Evolutionary conservation across 2,797 vertebrate species (phyloP).

Genomic region (Pagetopsis macropterus): DNA sequence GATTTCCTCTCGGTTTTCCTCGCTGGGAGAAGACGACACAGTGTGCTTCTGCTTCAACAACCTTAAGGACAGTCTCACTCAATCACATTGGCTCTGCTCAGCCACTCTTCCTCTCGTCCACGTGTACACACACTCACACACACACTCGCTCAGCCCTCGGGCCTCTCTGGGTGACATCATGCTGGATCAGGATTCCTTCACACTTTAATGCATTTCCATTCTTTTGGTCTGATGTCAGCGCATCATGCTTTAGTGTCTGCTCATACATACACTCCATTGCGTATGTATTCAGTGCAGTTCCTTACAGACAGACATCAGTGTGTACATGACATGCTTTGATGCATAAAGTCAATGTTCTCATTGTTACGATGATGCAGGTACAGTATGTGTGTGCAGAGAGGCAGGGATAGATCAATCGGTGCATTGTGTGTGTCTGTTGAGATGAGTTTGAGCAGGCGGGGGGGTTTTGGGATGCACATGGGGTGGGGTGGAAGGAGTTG

Average conservation of each 20-base stretch:
- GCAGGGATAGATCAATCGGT: constrained; percentile 48
- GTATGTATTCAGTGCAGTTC: constrained; percentile 78
- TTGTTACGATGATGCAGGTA: constrained; percentile 33
- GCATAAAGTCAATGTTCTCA: constrained; percentile 61
- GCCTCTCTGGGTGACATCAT: constrained; percentile 69
- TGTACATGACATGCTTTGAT: constrained; percentile 76
- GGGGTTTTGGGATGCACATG: constrained; percentile 72
- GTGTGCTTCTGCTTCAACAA: constrained; percentile 47
- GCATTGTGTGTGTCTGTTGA: constrained; percentile 66
- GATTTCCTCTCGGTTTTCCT: constrained; percentile 30
- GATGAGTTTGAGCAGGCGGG: constrained; percentile 77
- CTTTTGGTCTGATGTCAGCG: constrained; percentile 72
- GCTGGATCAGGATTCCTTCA: constrained; percentile 68
- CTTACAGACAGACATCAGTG: constrained; percentile 75
- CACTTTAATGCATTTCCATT: constrained; percentile 71
- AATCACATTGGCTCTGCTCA: constrained; percentile 49
- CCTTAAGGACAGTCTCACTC: constrained; percentile 40
- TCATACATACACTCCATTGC: constrained; percentile 75
- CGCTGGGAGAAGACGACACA: constrained; percentile 32
- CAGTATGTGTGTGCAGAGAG: constrained; percentile 38
- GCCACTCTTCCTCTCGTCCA: constrained; percentile 25
- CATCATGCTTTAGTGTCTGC: constrained; percentile 74
- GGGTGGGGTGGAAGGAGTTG: constrained; percentile 62
- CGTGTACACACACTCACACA: constrained; percentile 15
- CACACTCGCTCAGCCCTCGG: constrained; percentile 25